These are phyloP conservation scores for Danionella cerebrum DNA, from an alignment of 2,113 vertebrate genomes.

Conservation along the genomic window DNA sequence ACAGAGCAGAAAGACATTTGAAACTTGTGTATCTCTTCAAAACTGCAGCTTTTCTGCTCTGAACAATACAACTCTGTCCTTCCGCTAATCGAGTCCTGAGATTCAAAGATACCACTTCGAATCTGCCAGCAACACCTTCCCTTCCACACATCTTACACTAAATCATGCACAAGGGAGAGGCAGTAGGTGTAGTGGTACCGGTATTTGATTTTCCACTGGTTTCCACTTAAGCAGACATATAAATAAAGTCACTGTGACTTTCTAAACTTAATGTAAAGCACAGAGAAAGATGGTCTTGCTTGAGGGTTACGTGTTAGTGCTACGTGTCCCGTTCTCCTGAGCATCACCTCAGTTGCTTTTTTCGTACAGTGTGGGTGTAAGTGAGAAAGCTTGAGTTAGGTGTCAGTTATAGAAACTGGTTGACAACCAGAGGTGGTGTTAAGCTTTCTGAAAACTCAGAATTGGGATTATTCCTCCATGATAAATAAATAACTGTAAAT, in stretches of 20 bases:
- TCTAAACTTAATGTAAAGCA: not conserved
- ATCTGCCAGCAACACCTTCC: too few relatives aligned
- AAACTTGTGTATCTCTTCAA: not conserved
- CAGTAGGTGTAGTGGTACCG: too few relatives aligned
- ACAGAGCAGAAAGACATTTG: not conserved
- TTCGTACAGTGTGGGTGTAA: not conserved
- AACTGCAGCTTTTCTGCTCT: not conserved
- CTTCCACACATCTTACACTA: too few relatives aligned
- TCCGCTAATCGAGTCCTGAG: too few relatives aligned
- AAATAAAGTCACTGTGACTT: too few relatives aligned
- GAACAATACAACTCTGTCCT: not conserved
- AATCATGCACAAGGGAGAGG: too few relatives aligned
- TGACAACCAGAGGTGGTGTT: too few relatives aligned
- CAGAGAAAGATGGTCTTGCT: not conserved
- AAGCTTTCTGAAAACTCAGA: too few relatives aligned
- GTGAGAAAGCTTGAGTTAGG: slow-evolving; percentile 1
- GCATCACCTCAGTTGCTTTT: not conserved
- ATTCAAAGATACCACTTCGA: too few relatives aligned
- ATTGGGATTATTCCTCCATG: not conserved
- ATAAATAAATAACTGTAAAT: not conserved
- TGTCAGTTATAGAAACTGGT: not conserved
- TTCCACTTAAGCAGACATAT: too few relatives aligned
- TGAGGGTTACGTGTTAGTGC: not conserved
- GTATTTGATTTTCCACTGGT: too few relatives aligned
- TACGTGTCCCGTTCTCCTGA: not conserved